Evolutionary conservation across 2,113 vertebrate species (phyloP), one percentile per base, ranked within the genome.

Genomic region (Chloroceryle aenea): DNA sequence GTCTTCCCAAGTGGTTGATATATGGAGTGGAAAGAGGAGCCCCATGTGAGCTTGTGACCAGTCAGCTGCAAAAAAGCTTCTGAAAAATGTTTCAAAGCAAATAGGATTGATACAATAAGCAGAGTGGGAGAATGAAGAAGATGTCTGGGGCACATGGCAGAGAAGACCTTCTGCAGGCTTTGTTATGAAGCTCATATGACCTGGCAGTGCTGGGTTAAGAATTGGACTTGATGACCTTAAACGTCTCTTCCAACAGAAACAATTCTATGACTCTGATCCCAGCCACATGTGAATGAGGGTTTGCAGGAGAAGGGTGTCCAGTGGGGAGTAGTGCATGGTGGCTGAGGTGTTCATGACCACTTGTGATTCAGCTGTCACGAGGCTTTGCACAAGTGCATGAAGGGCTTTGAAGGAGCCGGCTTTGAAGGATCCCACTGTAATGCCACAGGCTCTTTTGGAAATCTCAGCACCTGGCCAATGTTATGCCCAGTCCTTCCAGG

Each of bases 271-370:
- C 27, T 29, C 18, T 30, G 43, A 95, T 38, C 56, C 36, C 40
- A 34, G 61, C 16, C 23, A 11, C 21, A 2, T 1, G 18, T 50
- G 86, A 30, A 47, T 10, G n/a, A 43, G 36, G 8, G 16, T 4
- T 76, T 61, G 29, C 45, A 58, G 59, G 25, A 43, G 23, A 53
- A 45, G n/a, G 15, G 27, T 36, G 30, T 14, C 32, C 9, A 12
- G 26, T 0, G 11, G 15, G 74, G 22, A 71, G 56, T 36, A 38
- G 5, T 2, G 1, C 17, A 40, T 0, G 0, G 4, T 0, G 3
- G 25, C 38, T 56, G 71, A 59, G 23, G 30, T 55, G 30, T 22
- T 63, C 61, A 55, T 0, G 11, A 18, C 14, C 48, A 42, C 22
- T 32, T 7, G 3, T 27, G 62, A 4, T 38, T 53, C 48, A 40